Percentiles rank a stretch among this genome's conserved stretches.
Conservation (phyloP, 2,797 vertebrate genomes). For the Typhlichthys subterraneus region DNA sequence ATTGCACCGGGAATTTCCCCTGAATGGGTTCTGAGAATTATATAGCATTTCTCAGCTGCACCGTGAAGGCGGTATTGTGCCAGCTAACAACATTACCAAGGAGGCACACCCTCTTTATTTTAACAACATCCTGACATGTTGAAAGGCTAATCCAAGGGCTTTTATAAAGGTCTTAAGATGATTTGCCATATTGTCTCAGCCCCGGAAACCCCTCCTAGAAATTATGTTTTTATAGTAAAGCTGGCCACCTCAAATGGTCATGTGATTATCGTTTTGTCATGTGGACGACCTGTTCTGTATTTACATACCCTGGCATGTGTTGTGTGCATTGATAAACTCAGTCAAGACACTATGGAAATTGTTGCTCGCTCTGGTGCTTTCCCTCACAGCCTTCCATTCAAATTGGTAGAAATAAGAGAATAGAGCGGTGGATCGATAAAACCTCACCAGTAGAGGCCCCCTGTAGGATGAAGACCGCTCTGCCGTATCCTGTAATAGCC, state of each 20-base stretch:
- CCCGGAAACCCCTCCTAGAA: slow-evolving; percentile 34
- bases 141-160: slow-evolving; percentile 38
- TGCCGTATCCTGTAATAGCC: slow-evolving; percentile 51
- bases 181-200: slow-evolving; percentile 49
- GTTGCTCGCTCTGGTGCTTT: slow-evolving; percentile 34
- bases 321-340: slow-evolving; percentile 42
- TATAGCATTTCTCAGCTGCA: slow-evolving; percentile 39
- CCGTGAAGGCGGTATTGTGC: slow-evolving; percentile 19
- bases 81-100: slow-evolving; percentile 39
- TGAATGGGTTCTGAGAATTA: slow-evolving; percentile 32
- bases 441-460: slow-evolving; percentile 35
- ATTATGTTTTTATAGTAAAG: slow-evolving; percentile 46
- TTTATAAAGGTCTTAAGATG: slow-evolving; percentile 63
- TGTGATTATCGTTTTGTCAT: slow-evolving; percentile 43
- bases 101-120: slow-evolving; percentile 41
- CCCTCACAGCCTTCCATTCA: slow-evolving; percentile 38
- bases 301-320: slow-evolving; percentile 4
- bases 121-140: slow-evolving; percentile 55
- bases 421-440: slow-evolving; percentile 56
- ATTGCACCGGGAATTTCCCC: slow-evolving; percentile 43
- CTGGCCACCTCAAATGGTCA: slow-evolving; percentile 36
- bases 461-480: slow-evolving; percentile 27
- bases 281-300: slow-evolving; percentile 29
- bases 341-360: slow-evolving; percentile 44
- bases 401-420: slow-evolving; percentile 52